A percentile compares a stretch with the other conserved stretches of the same genome.
phyloP scores from a whole-genome alignment of 2,888 invertebrate species.

The Helobdella robusta region DNA sequence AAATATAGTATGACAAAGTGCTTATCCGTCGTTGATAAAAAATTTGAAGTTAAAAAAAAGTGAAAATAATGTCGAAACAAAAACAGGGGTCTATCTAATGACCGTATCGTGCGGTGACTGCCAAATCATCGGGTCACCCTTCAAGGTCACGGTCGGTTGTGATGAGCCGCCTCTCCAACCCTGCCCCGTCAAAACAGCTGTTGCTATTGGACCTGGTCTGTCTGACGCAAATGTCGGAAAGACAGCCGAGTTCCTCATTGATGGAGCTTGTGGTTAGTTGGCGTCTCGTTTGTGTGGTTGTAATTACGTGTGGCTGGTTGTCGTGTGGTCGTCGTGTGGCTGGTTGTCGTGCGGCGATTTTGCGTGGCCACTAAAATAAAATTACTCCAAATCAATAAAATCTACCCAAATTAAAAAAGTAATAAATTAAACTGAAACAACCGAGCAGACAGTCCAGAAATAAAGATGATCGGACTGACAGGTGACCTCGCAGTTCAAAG shows the following conservation, averaged over 20 bases:
- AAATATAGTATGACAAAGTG: no score
- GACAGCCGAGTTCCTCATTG: slow-evolving; percentile 79
- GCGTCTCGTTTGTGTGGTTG: no score
- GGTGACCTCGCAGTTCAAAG: slow-evolving; percentile 73
- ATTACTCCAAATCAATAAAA: no score
- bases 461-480: slow-evolving; percentile 62
- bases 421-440: not conserved
- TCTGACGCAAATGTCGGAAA: slow-evolving; percentile 83
- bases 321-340: no score
- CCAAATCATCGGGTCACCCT: slow-evolving; percentile 69
- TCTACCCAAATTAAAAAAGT: not conserved
- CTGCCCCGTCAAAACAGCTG: not conserved
- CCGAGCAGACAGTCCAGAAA: not conserved
- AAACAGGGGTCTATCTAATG: slow-evolving; percentile 62
- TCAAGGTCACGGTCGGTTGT: slow-evolving; percentile 47
- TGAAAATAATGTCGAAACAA: no score
- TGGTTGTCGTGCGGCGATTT: no score
- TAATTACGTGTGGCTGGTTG: no score
- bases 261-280: not conserved
- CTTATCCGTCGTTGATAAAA: no score
- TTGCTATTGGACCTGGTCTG: slow-evolving; percentile 70
- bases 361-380: no score
- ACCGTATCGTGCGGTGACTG: slow-evolving; percentile 84
- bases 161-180: not conserved
- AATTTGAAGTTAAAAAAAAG: no score